Evolutionary conservation across 2,113 vertebrate genomes (phyloP), one percentile per base, ranked within the genome.

Genomic region (Pavo muticus): DNA sequence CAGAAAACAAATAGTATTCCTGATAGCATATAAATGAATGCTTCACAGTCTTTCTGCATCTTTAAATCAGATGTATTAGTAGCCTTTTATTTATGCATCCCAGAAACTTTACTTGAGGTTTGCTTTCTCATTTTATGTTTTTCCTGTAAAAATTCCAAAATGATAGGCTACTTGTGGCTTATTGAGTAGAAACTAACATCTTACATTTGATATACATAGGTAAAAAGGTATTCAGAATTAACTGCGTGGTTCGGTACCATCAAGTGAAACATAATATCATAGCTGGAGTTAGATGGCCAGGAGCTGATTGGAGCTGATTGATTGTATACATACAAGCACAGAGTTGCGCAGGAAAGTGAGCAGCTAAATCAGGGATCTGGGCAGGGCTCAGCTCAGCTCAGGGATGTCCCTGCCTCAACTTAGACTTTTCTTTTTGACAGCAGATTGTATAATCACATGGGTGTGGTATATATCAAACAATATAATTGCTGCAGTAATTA

Each of bases 311-410:
- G 35, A 52, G 27, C 52, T 39, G 13, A 16, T 39, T 14, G 9
- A 54, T 4, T 54, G 29, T 2, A 4, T 5, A 3, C 7, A 16
- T 4, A 2, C 14, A 10, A 2, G 67, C 11, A 10, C 9, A 1
- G 15, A 9, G 19, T 50, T 63, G 45, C 25, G 44, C 24, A 13
- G 4, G 29, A 27, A 25, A 74, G 52, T 15, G 45, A 13, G 7
- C 1, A 1, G 17, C 11, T 0, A 1, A 3, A 12, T 65, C 24
- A 50, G 40, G 5, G 23, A 5, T 39, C 5, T 37, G 48, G 4
- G 11, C 2, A 1, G 40, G 45, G 8, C 52, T 90, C 24, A 60
- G 8, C 52, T 90, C 24, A 60, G 24, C 57, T 75, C 24, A 3
- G 11, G 17, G 42, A 37, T 0, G 0, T 45, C 8, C 13, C 70